A percentile compares a stretch with the other conserved stretches of the same genome.
These are phyloP conservation scores for Polypedilum vanderplanki DNA, from an alignment of 1,140 invertebrate species.

Conservation along the genomic window DNA sequence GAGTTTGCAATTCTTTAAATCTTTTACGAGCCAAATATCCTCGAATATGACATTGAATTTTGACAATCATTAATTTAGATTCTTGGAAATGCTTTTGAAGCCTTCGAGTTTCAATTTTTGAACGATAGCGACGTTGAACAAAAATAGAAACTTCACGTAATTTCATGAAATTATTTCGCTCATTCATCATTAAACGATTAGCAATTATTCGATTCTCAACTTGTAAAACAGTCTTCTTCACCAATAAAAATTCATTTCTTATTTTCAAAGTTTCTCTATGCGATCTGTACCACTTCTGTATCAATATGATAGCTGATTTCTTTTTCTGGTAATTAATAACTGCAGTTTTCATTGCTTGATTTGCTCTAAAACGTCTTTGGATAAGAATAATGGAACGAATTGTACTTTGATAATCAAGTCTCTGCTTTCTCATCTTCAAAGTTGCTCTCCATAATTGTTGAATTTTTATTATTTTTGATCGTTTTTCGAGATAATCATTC, in stretches of 20 bases:
- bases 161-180: conserved; percentile 31
- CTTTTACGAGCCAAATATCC: conserved; percentile 47
- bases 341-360: conserved; percentile 40
- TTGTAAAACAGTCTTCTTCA: conserved; percentile 33
- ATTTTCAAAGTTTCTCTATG: conserved; percentile 35
- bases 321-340: conserved; percentile 41
- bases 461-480: conserved; percentile 39
- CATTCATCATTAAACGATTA: conserved; percentile 34
- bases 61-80: conserved; percentile 41
- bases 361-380: conserved; percentile 45
- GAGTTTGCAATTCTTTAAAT: conserved; percentile 43
- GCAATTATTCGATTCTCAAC: conserved; percentile 37
- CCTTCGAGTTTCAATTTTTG: conserved; percentile 36
- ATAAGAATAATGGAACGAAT: conserved; percentile 38
- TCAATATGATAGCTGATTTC: conserved; percentile 37
- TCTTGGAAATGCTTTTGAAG: conserved; percentile 28
- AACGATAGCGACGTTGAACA: conserved; percentile 43
- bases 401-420: conserved; percentile 38
- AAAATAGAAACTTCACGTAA: conserved; percentile 38
- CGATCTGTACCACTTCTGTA: conserved; percentile 47
- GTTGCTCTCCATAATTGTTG: conserved; percentile 46
- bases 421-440: conserved; percentile 34
- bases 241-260: conserved; percentile 33
- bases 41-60: conserved; percentile 45
- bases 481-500: conserved; percentile 37